Evolutionary conservation across 2,113 vertebrate species (phyloP).

Genomic region (Aptenodytes forsteri): DNA sequence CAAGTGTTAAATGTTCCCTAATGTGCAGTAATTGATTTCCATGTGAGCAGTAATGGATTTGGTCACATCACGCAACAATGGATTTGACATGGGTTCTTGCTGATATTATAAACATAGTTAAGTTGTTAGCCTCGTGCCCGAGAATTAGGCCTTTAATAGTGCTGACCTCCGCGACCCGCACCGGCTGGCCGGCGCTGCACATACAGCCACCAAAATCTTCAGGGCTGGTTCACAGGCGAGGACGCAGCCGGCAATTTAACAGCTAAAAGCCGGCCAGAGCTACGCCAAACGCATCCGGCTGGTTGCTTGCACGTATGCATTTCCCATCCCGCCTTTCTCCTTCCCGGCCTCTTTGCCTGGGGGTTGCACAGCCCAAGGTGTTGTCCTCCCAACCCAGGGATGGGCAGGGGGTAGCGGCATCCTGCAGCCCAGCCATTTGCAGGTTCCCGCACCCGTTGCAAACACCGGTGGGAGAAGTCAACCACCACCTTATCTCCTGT

Average conservation of each 20-base stretch:
- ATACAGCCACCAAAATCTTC: not conserved
- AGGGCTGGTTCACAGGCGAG: not conserved
- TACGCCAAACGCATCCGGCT: rapidly evolving
- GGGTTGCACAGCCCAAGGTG: no score
- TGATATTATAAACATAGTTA: constrained; percentile 53
- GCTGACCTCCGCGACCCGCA: not conserved
- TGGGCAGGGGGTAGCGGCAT: not conserved
- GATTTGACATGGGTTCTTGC: constrained; percentile 63
- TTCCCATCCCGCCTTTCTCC: not conserved
- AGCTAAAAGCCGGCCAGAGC: rapidly evolving
- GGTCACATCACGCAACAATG: constrained; percentile 50
- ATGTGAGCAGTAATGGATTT: constrained; percentile 55
- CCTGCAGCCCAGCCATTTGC: not conserved
- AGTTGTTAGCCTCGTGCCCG: not conserved
- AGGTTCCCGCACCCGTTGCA: rapidly evolving
- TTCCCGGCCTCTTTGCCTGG: rapidly evolving
- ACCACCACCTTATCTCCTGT: rapidly evolving
- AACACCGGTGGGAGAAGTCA: not conserved
- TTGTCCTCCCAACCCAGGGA: not conserved
- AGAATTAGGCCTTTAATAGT: not conserved
- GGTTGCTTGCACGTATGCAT: rapidly evolving
- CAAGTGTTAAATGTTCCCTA: constrained; percentile 65
- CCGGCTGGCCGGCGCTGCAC: not conserved
- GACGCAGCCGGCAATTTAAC: not conserved
- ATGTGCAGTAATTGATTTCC: constrained; percentile 72